phyloP scores from a whole-genome alignment of 2,797 vertebrate species.

The Microtus californicus region DNA sequence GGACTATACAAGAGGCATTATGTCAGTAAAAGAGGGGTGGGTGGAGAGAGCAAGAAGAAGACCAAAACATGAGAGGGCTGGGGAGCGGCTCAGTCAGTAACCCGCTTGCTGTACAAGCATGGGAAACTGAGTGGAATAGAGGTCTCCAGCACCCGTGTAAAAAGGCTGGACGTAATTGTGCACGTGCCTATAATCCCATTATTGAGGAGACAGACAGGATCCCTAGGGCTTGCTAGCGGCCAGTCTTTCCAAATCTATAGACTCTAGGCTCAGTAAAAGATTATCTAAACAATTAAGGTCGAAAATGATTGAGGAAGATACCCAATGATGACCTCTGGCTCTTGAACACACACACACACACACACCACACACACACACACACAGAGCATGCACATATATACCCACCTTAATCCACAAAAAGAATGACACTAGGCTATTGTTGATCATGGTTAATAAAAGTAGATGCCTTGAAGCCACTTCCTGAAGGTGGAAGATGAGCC shows the following conservation, averaged over 20 bases:
- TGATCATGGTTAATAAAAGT: neutral
- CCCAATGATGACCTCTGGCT: neutral
- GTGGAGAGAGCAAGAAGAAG: neutral
- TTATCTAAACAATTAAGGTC: neutral
- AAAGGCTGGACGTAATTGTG: neutral
- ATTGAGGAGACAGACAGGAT: neutral
- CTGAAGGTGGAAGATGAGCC: neutral
- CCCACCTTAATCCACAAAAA: neutral
- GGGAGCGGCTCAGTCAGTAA: neutral
- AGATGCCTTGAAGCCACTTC: neutral
- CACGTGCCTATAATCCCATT: neutral
- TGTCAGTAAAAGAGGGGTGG: neutral
- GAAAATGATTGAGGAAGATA: neutral
- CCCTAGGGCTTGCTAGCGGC: too few relatives aligned
- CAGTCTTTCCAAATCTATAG: neutral
- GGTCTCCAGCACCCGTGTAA: neutral
- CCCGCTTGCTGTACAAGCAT: neutral
- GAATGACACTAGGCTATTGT: neutral
- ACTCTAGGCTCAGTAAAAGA: neutral
- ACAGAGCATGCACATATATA: neutral
- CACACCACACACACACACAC: neutral
- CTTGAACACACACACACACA: neutral
- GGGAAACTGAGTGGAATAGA: neutral
- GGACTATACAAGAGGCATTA: neutral
- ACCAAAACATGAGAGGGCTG: neutral